Evolutionary conservation across 2,797 vertebrate species (phyloP).

Genomic region (Agapornis canus): DNA sequence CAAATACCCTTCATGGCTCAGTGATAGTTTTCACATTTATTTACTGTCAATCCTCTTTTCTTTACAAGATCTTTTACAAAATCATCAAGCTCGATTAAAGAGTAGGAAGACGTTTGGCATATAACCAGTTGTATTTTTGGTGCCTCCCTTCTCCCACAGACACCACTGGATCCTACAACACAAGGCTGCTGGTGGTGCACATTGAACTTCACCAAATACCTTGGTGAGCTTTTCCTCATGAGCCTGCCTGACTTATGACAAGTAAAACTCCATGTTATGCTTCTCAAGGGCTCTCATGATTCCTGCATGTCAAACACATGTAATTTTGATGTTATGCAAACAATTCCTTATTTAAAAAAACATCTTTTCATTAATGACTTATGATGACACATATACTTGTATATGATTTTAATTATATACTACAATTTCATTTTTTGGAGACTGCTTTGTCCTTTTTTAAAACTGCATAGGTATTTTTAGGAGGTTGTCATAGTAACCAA

Average conservation of each 20-base stretch:
- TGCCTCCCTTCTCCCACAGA: neutral
- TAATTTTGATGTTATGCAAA: neutral
- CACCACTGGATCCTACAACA: fast-evolving
- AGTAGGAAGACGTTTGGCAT: neutral
- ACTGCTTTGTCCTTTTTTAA: neutral
- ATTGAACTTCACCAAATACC: neutral
- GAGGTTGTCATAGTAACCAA: neutral
- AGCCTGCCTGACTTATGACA: neutral
- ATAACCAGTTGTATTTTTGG: neutral
- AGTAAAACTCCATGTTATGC: neutral
- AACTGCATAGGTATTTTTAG: neutral
- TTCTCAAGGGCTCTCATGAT: neutral
- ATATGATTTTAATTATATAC: neutral
- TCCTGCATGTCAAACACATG: neutral
- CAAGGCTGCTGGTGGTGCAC: fast-evolving
- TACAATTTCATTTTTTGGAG: neutral
- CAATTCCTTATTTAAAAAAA: neutral
- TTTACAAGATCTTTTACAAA: neutral
- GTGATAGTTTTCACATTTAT: neutral
- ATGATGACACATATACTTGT: neutral
- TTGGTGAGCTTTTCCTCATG: neutral
- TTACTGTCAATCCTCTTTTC: neutral
- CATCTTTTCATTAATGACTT: neutral
- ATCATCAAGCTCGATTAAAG: neutral
- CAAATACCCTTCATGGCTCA: neutral